These are phyloP conservation scores for Pyrrhosoma nymphula DNA, from an alignment of 2,888 invertebrate genomes.

Conservation along the genomic window DNA sequence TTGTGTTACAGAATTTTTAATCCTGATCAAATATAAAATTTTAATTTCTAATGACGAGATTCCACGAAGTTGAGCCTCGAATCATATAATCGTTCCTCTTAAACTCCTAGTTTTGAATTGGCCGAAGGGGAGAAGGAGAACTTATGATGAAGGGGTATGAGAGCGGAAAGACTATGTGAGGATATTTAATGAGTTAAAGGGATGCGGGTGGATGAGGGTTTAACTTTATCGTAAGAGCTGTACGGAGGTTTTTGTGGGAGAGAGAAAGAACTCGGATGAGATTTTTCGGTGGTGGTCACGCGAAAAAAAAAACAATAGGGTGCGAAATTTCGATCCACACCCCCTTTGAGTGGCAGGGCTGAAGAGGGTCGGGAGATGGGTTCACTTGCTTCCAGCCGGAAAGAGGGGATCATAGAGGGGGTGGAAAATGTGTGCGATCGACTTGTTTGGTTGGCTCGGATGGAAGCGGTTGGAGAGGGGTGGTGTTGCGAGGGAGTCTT, in stretches of 20 bases:
- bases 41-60: too few relatives aligned
- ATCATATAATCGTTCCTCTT: too few relatives aligned
- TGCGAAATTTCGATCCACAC: background rate
- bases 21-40: too few relatives aligned
- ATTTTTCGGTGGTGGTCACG: background rate
- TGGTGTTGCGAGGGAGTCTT: background rate
- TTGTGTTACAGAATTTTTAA: too few relatives aligned
- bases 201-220: too few relatives aligned
- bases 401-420: background rate
- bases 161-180: background rate
- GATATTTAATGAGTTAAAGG: background rate
- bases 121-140: background rate
- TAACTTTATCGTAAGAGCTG: background rate
- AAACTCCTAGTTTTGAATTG: background rate
- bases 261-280: background rate
- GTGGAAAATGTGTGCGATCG: background rate
- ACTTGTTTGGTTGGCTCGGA: background rate
- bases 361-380: background rate
- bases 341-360: background rate
- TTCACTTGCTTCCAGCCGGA: background rate
- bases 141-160: background rate
- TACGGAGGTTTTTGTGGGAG: background rate
- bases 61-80: too few relatives aligned
- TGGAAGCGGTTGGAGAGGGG: background rate
- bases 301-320: background rate